Percentiles rank a stretch among this genome's conserved stretches.
phyloP scores from a whole-genome alignment of 2,113 vertebrate genomes.

The Rhinichthys klamathensis region DNA sequence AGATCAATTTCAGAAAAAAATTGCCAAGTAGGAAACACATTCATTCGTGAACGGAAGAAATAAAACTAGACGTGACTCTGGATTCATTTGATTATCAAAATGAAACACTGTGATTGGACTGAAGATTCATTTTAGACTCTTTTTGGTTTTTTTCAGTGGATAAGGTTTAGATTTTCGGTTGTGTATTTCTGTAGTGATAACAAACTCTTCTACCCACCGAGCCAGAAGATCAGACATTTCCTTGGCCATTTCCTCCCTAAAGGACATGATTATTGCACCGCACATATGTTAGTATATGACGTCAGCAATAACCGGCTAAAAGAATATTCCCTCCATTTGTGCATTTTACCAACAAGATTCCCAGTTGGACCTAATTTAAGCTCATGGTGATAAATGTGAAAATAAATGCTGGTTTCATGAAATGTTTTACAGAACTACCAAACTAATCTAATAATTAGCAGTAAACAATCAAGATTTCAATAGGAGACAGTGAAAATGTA shows the following conservation, averaged over 20 bases:
- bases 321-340: not conserved
- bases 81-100: not conserved
- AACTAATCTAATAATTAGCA: not conserved
- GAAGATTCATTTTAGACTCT: not conserved
- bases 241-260: conserved; percentile 95
- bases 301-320: not conserved
- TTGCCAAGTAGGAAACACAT: not conserved
- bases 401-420: not conserved
- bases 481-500: conserved; percentile 45
- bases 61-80: not conserved
- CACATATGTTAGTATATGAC: conserved; percentile 50
- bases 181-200: not conserved
- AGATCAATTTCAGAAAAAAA: not conserved
- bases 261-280: conserved; percentile 68
- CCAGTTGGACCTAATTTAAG: not conserved
- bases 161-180: not conserved
- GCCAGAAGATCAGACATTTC: conserved; percentile 92
- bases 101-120: not conserved
- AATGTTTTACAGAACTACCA: not conserved
- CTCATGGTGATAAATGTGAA: not conserved
- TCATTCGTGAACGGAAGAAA: not conserved
- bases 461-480: conserved; percentile 7
- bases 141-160: not conserved
- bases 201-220: conserved; percentile 84
- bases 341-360: not conserved